phyloP scores from a whole-genome alignment of 2,113 vertebrate genomes.

The Notechis scutatus region DNA sequence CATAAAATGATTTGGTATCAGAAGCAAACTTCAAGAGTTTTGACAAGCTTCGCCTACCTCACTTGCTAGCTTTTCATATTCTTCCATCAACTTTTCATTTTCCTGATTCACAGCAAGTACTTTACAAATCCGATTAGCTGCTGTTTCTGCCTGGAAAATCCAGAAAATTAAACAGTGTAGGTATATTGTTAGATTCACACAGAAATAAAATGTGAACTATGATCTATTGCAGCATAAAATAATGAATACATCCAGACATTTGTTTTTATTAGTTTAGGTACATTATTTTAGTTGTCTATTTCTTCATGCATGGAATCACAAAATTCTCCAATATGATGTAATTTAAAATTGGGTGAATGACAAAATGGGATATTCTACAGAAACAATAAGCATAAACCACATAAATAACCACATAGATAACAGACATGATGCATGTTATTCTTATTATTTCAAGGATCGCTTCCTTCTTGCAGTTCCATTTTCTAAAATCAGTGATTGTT shows the following conservation, averaged over 20 bases:
- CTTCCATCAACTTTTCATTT: constrained; percentile 98
- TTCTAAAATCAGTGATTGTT: neutral
- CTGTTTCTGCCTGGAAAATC: constrained; percentile 92
- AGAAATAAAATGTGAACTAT: neutral
- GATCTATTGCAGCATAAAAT: neutral
- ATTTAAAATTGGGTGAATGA: constrained; percentile 1
- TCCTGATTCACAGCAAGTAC: constrained; percentile 98
- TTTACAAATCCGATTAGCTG: constrained; percentile 98
- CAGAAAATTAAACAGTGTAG: constrained; percentile 51
- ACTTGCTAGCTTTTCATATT: constrained; percentile 96
- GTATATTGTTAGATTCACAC: constrained; percentile 23
- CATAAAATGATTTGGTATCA: neutral
- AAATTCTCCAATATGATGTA: neutral
- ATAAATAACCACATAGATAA: neutral
- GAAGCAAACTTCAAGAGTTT: constrained; percentile 2
- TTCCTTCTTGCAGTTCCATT: neutral
- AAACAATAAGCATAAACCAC: neutral
- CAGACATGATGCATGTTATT: neutral
- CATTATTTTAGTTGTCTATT: neutral
- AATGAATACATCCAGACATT: neutral
- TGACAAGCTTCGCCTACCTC: constrained; percentile 78
- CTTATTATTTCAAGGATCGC: neutral
- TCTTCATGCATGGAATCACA: neutral
- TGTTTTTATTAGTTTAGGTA: neutral
- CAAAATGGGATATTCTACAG: neutral